phyloP scores from a whole-genome alignment of 2,888 invertebrate genomes.

The Caenorhabditis japonica region DNA sequence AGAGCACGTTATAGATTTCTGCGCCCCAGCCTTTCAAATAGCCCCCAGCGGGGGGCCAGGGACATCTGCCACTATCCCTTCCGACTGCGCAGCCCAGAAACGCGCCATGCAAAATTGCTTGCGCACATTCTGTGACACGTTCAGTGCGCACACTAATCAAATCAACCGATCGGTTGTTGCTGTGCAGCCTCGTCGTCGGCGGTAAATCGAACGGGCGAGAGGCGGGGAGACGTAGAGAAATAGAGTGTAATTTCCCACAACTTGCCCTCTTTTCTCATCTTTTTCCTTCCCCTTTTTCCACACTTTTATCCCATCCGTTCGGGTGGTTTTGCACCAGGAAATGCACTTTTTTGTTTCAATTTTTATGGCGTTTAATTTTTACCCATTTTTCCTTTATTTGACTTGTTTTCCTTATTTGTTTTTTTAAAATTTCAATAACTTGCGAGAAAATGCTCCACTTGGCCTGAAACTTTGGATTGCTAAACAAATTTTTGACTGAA shows the following conservation, averaged over 20 bases:
- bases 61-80: conserved; percentile 35
- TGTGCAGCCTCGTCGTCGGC: conserved; percentile 12
- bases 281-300: neutral
- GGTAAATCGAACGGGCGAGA: conserved; percentile 9
- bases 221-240: conserved; percentile 29
- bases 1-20: too few relatives aligned
- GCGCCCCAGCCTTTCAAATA: too few relatives aligned
- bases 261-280: conserved; percentile 26
- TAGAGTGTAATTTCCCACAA: conserved; percentile 45
- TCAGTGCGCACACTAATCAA: conserved; percentile 39
- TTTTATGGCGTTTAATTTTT: neutral
- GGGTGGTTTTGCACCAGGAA: conserved; percentile 12
- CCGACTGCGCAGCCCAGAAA: too few relatives aligned
- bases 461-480: too few relatives aligned
- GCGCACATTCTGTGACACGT: conserved; percentile 25
- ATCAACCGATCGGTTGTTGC: conserved; percentile 37
- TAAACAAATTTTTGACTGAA: too few relatives aligned
- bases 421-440: too few relatives aligned
- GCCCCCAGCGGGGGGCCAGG: too few relatives aligned
- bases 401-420: neutral
- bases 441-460: too few relatives aligned
- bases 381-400: neutral
- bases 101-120: conserved; percentile 20
- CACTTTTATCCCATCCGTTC: conserved; percentile 18
- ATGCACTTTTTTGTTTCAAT: too few relatives aligned